Evolutionary conservation across 2,797 vertebrate species (phyloP), one percentile per base, ranked within the genome.

Genomic region (Acipenser ruthenus): DNA sequence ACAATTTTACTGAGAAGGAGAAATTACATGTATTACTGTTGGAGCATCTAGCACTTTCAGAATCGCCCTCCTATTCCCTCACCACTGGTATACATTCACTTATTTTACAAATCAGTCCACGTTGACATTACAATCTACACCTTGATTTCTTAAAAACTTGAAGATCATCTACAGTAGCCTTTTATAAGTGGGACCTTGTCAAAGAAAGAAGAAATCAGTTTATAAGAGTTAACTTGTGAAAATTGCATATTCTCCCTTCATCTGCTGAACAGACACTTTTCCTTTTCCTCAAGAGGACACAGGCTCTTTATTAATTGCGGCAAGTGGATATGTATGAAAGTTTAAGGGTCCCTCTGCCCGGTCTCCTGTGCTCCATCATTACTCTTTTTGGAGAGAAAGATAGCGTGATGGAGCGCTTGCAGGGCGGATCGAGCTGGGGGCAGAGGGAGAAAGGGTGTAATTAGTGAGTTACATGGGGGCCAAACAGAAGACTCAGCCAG

Each of bases 161-260:
- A 87, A 89, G 88, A 90, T 90, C 85, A 90, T 86, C 84, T 82
- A 72, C 23, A 37, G 23, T 37, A 37, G 2, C 84, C 86, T 86
- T 88, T 89, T 86, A 87, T 88, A 87, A 84, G 81, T 67, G 75
- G 71, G 73, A 78, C 83, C 75, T 72, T 88, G 85, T 90, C 86
- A 87, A 84, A 87, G 84, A 90, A 88, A 89, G 82, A 88, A 90
- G 86, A 91, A 91, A 91, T 91, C 89, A 88, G 90, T 90, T 90
- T 89, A 91, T 89, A 89, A 88, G 87, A 90, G 87, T 91, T 90
- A 91, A 90, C 88, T 87, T 88, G 81, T 86, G 86, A 87, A 91
- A 90, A 92, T 90, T 88, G 86, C 88, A 90, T 90, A 90, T 92
- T 90, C 88, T 90, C 84, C 83, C 78, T 80, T 78, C 83, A 83